These are phyloP conservation scores for Buphagus erythrorhynchus DNA, from an alignment of 2,797 vertebrate species.

Conservation along the genomic window DNA sequence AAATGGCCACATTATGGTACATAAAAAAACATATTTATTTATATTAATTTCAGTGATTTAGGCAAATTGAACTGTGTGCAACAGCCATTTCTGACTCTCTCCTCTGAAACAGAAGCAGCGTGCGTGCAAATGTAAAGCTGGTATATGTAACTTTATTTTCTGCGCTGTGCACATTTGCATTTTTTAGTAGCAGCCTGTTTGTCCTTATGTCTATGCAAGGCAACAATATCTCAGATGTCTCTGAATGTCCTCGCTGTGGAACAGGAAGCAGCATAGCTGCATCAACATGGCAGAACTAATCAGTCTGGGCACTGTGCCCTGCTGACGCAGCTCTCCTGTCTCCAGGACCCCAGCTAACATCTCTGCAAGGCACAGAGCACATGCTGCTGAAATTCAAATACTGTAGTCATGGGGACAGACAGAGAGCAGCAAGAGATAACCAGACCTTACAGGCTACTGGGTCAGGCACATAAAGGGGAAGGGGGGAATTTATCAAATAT, in stretches of 20 bases:
- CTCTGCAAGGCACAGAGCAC: constrained; percentile 28
- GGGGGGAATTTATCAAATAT: background rate
- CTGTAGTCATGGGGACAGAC: constrained; percentile 55
- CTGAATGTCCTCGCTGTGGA: background rate
- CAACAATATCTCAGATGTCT: constrained; percentile 15
- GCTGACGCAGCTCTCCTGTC: constrained; percentile 50
- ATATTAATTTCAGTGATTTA: background rate
- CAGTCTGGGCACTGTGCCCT: constrained; percentile 44
- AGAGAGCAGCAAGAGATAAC: constrained; percentile 8
- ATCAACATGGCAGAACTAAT: constrained; percentile 64
- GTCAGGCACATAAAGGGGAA: background rate
- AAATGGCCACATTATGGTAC: background rate
- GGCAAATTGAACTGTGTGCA: background rate
- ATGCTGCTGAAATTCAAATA: constrained; percentile 37
- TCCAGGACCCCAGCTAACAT: constrained; percentile 38
- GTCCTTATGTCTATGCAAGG: constrained; percentile 3
- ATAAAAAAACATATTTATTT: background rate
- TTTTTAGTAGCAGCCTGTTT: constrained; percentile 47
- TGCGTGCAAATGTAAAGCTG: background rate
- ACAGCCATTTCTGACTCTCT: background rate
- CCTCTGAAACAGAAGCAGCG: background rate
- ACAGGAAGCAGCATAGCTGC: constrained; percentile 31
- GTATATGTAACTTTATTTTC: background rate
- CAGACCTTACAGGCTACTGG: background rate
- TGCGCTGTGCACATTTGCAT: background rate